Percentiles rank a stretch among this genome's conserved stretches.
phyloP scores from a whole-genome alignment of 64 coral and sea anemone species.

The Catalaphyllia jardinei region DNA sequence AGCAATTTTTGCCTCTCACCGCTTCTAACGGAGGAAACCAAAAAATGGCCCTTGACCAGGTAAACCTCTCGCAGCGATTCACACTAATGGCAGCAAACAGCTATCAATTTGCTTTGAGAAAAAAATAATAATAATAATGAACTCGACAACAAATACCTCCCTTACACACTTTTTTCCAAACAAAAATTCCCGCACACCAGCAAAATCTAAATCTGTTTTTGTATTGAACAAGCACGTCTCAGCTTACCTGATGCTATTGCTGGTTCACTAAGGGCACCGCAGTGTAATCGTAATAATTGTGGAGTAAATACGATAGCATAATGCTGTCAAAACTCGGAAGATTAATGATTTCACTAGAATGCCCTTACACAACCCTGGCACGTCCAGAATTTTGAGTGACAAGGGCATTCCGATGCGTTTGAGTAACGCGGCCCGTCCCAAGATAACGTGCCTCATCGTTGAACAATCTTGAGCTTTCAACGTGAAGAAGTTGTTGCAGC shows the following conservation, averaged over 20 bases:
- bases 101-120: background rate
- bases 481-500: background rate
- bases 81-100: constrained; percentile 1
- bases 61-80: background rate
- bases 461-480: background rate
- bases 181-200: background rate
- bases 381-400: constrained; percentile 19
- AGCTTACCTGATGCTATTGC: constrained; percentile 26
- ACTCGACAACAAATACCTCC: background rate
- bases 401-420: constrained; percentile 14
- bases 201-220: background rate
- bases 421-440: background rate
- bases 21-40: constrained; percentile 39
- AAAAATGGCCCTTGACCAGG: constrained; percentile 23
- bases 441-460: background rate
- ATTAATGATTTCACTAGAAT: constrained; percentile 82
- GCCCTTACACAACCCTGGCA: background rate
- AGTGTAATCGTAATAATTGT: constrained; percentile 79
- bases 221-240: constrained; percentile 28
- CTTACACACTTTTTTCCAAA: background rate
- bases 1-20: background rate
- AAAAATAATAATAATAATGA: background rate
- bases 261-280: constrained; percentile 27
- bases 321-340: constrained; percentile 74
- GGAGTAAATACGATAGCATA: constrained; percentile 86